Evolutionary conservation across 2,888 invertebrate species (phyloP).

Genomic region (Chloromyia formosa): DNA sequence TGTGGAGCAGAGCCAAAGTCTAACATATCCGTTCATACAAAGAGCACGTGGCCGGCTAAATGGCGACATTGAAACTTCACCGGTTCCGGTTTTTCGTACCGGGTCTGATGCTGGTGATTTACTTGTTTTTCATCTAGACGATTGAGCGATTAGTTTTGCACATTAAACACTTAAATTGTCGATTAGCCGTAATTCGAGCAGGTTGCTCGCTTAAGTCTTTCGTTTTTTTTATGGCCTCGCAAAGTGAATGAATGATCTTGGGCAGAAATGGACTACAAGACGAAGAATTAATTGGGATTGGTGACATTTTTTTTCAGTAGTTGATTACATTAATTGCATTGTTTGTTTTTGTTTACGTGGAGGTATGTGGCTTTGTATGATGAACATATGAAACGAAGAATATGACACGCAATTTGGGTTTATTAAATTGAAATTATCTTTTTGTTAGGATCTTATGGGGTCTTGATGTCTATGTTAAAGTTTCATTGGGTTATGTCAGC

Average conservation of each 20-base stretch:
- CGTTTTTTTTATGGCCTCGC: conserved; percentile 2
- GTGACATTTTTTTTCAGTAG: background rate
- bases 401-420: too few species aligned
- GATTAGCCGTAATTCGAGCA: background rate
- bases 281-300: background rate
- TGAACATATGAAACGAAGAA: too few species aligned
- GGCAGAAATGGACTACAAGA: background rate
- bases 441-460: too few species aligned
- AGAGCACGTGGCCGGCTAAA: conserved; percentile 19
- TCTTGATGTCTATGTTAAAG: too few species aligned
- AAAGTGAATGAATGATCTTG: background rate
- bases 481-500: too few species aligned
- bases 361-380: too few species aligned
- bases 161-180: conserved; percentile 15
- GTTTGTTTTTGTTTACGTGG: background rate
- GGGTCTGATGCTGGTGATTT: background rate
- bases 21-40: background rate
- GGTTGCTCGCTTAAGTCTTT: conserved; percentile 27
- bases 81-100: conserved; percentile 29
- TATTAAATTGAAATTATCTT: too few species aligned
- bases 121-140: too few species aligned
- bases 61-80: conserved; percentile 36
- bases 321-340: background rate
- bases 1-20: background rate
- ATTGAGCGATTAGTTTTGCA: background rate